Evolutionary conservation across 2,888 invertebrate species (phyloP).

Genomic region (Cerceris rybyensis): DNA sequence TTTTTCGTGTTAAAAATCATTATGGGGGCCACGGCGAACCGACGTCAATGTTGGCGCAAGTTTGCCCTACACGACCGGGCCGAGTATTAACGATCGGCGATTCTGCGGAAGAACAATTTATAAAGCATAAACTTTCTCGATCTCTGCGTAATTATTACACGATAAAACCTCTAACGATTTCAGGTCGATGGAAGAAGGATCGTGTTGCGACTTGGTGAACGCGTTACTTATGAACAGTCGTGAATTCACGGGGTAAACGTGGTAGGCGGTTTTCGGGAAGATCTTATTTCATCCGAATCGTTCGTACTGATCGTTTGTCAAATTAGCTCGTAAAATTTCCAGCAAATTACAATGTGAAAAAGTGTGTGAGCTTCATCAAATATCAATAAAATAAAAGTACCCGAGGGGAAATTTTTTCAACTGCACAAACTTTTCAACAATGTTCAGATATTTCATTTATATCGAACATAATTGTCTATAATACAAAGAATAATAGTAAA

Average conservation of each 20-base stretch:
- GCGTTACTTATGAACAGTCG: slow-evolving; percentile 37
- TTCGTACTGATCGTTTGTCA: slow-evolving; percentile 43
- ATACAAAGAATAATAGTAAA: neutral
- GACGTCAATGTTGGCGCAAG: slow-evolving; percentile 20
- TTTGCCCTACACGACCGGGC: slow-evolving; percentile 8
- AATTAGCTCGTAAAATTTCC: slow-evolving; percentile 35
- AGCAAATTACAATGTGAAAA: neutral
- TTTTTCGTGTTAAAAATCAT: slow-evolving; percentile 81
- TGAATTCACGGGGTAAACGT: slow-evolving; percentile 9
- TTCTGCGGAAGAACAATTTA: slow-evolving; percentile 80
- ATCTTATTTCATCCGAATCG: slow-evolving; percentile 31
- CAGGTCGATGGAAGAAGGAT: slow-evolving; percentile 38
- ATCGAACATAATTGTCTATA: neutral
- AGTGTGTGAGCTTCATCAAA: neutral
- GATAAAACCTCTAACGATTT: slow-evolving; percentile 78
- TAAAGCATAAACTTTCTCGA: slow-evolving; percentile 78
- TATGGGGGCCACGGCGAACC: slow-evolving; percentile 52
- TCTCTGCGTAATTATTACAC: slow-evolving; percentile 74
- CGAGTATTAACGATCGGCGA: slow-evolving; percentile 73
- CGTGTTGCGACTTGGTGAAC: slow-evolving; percentile 6
- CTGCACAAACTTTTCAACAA: neutral
- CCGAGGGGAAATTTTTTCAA: neutral
- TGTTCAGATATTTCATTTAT: neutral
- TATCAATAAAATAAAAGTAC: neutral
- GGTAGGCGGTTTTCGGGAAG: slow-evolving; percentile 14